These are phyloP conservation scores for Puntigrus tetrazona DNA, from an alignment of 2,113 vertebrate genomes.

Conservation along the genomic window DNA sequence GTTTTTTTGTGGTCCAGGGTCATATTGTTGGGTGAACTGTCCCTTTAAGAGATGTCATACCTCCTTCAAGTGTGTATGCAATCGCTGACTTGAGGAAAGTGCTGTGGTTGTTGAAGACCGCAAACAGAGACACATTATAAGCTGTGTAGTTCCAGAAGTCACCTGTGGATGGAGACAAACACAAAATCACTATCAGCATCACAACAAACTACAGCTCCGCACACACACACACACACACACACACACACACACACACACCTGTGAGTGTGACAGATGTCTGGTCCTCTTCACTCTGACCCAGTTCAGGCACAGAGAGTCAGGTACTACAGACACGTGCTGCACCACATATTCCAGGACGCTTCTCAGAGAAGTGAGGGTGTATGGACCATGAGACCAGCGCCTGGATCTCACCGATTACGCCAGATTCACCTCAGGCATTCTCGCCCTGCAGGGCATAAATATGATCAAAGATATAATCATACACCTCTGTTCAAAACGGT, in stretches of 20 bases:
- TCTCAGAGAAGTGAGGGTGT: not conserved
- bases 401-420: slow-evolving; percentile 44
- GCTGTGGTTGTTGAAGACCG: slow-evolving; percentile 39
- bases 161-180: slow-evolving; percentile 72
- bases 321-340: slow-evolving; percentile 65
- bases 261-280: slow-evolving; percentile 48
- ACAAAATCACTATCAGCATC: not conserved
- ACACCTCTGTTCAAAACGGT: not conserved
- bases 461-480: not conserved
- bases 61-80: slow-evolving; percentile 63
- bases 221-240: not conserved
- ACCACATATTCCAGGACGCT: slow-evolving; percentile 68
- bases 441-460: slow-evolving; percentile 1
- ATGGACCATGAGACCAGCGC: slow-evolving; percentile 67
- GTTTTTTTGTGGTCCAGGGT: too few species aligned
- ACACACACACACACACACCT: slow-evolving; percentile 44
- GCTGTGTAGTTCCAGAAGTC: slow-evolving; percentile 64
- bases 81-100: slow-evolving; percentile 54
- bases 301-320: slow-evolving; percentile 54
- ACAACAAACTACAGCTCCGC: not conserved
- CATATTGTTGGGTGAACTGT: not conserved
- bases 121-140: slow-evolving; percentile 70
- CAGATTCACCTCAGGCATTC: not conserved
- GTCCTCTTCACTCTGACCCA: slow-evolving; percentile 69
- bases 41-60: slow-evolving; percentile 55